Base-by-base conservation (phyloP, 2,113 vertebrate species). In the Fregetta grallaria region DNA sequence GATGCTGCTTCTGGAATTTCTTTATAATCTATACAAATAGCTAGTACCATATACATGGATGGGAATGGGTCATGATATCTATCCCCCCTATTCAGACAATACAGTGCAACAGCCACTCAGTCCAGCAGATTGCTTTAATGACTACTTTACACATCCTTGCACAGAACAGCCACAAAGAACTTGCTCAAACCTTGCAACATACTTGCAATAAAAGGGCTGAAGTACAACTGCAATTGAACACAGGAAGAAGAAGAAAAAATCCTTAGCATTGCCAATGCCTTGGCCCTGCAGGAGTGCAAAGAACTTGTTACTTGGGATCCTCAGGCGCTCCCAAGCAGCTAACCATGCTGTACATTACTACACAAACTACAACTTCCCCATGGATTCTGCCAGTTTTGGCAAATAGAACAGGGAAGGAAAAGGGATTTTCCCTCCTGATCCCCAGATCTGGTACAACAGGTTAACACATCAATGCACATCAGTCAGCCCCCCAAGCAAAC, bases 221-320 rank as follows among this genome's bases (percentile, higher is more conserved):
- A 79, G 21, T 34, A 77, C 8, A 76, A 61, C 6, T 9, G 5
- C 32, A 81, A 8, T 27, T 71, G 62, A 45, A 76, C 27, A 45
- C 4, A 32, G 12, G 8, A 56, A 65, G 22, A 66, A 72, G 2
- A 16, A 63, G n/a, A 62, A 74, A 70, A 74, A 47, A 29, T 25
- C 14, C 9, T 27, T 20, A 38, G 22, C 17, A 50, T 15, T 65
- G 30, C 18, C 49, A 56, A 19, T 9, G 13, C 8, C 42, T 74
- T 66, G 65, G 25, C 5, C 30, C 7, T 3, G 0, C 0, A 0
- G 4, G 27, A 77, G 1, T 3, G 23, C 38, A 59, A 58, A 66
- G 32, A 84, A 49, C 7, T 34, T 32, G 6, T 36, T 53, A 27
- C 11, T 7, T 56, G 23, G 16, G 13, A 73, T 40, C 3, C 32